Percentiles rank a stretch among this genome's conserved stretches.
Conservation (phyloP, 2,888 invertebrate genomes). For the Volucella inflata region DNA sequence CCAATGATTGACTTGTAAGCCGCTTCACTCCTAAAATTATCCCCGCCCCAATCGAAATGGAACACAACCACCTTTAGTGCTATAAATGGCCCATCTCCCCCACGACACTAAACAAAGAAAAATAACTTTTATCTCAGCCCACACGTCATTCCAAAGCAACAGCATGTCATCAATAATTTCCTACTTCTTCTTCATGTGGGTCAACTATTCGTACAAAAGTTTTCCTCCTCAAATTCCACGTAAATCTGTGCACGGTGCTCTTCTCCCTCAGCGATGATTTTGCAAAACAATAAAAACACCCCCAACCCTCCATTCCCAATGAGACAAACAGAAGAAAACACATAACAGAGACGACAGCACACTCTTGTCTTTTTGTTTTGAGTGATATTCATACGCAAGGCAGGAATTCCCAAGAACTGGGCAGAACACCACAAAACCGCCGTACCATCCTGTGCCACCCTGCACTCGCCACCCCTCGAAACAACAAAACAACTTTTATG, state of each 20-base stretch:
- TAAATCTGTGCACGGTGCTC: background rate
- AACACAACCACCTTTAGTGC: no score
- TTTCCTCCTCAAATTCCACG: background rate
- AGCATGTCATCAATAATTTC: no score
- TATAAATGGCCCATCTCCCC: no score
- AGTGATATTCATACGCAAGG: slow-evolving; percentile 39
- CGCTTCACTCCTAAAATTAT: no score
- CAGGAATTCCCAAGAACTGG: slow-evolving; percentile 38
- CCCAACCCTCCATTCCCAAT: background rate
- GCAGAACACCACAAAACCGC: background rate
- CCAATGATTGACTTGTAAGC: no score
- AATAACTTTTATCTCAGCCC: no score
- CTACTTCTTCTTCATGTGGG: no score
- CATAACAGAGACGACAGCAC: background rate
- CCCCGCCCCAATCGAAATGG: no score
- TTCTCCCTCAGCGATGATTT: background rate
- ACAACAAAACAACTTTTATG: slow-evolving; percentile 72
- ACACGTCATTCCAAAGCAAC: no score
- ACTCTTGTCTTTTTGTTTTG: slow-evolving; percentile 44
- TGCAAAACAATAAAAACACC: slow-evolving; percentile 1
- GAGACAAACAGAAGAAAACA: background rate
- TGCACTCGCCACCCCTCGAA: background rate
- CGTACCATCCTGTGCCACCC: no score
- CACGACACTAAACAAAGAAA: no score
- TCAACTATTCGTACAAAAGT: no score